Conservation (phyloP, 1,140 invertebrate species). For the Heliconius eleuchia region DNA sequence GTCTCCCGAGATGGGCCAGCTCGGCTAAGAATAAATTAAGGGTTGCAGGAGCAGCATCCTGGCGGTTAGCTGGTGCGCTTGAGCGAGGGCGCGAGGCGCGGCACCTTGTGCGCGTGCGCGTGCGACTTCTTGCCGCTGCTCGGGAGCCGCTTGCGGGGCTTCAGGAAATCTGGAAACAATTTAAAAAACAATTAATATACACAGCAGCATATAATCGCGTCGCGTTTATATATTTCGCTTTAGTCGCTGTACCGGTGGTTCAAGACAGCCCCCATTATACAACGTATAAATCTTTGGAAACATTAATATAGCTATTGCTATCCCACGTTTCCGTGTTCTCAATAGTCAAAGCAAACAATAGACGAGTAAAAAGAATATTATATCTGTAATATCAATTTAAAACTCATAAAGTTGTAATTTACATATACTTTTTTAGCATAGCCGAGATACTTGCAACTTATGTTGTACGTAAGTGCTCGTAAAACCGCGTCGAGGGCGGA, state of each 20-base stretch:
- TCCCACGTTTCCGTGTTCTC: background rate
- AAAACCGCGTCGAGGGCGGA: constrained; percentile 53
- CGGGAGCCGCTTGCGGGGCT: constrained; percentile 71
- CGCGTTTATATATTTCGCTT: background rate
- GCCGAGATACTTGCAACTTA: background rate
- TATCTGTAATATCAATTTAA: background rate
- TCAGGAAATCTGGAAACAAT: constrained; percentile 76
- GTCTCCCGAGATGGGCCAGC: constrained; percentile 52
- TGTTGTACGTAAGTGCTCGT: constrained; percentile 42
- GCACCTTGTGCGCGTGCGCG: constrained; percentile 69
- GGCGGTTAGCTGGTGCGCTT: constrained; percentile 69
- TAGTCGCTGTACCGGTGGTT: background rate
- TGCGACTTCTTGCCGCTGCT: constrained; percentile 71
- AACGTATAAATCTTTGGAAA: background rate
- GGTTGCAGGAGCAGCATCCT: constrained; percentile 42
- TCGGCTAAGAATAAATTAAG: constrained; percentile 71
- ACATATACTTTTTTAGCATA: background rate
- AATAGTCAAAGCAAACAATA: background rate
- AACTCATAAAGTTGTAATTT: background rate
- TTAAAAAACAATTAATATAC: constrained; percentile 12
- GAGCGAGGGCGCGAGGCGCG: constrained; percentile 63
- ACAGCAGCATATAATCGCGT: background rate
- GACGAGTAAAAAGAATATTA: background rate
- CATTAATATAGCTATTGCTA: background rate
- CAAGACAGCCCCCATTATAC: too few species aligned